Evolutionary conservation across 1,140 invertebrate species (phyloP).

Genomic region (Meloidogyne exigua): DNA sequence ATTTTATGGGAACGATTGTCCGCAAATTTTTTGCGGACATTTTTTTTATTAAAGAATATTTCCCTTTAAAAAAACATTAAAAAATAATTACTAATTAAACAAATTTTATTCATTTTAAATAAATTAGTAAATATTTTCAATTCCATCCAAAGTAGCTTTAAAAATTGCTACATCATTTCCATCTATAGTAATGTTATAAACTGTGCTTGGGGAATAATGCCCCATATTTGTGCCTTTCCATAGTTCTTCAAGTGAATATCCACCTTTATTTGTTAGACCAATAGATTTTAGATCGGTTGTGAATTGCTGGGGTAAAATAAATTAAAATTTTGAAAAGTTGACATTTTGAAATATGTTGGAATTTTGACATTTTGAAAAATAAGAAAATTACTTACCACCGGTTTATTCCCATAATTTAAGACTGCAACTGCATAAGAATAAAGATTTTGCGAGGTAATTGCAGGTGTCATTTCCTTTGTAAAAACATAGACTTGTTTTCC

Average conservation of each 20-base stretch:
- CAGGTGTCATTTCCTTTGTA: constrained; percentile 54
- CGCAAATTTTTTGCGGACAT: no score
- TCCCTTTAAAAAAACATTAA: no score
- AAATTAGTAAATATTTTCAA: background rate
- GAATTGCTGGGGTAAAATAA: constrained; percentile 24
- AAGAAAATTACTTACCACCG: constrained; percentile 40
- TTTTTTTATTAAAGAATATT: no score
- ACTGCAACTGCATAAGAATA: constrained; percentile 50
- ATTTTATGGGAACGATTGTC: no score
- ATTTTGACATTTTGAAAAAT: no score
- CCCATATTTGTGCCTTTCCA: constrained; percentile 49
- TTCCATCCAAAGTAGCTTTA: constrained; percentile 33
- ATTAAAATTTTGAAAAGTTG: background rate
- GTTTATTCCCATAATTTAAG: constrained; percentile 39
- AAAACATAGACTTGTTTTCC: constrained; percentile 31
- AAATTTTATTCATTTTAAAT: background rate
- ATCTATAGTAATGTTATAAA: constrained; percentile 29
- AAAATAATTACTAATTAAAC: no score
- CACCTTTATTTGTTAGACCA: constrained; percentile 45
- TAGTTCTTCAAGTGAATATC: constrained; percentile 50
- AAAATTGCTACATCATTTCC: constrained; percentile 34
- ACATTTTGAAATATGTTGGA: background rate
- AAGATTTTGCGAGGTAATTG: constrained; percentile 32
- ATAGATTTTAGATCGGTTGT: constrained; percentile 33
- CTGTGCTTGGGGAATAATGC: constrained; percentile 10